phyloP scores from a whole-genome alignment of 2,113 vertebrate species.

The Miniopterus natalensis region DNA sequence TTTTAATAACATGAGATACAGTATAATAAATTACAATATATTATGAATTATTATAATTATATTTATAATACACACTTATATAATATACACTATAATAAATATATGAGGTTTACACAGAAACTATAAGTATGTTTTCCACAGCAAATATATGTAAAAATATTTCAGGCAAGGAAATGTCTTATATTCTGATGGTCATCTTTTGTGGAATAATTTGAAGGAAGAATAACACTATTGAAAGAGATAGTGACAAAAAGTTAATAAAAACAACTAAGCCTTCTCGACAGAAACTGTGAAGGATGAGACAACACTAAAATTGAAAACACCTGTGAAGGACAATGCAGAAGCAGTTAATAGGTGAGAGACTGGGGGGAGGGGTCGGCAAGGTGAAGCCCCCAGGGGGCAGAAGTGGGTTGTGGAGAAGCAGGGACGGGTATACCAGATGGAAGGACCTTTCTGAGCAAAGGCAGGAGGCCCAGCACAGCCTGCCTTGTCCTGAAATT shows the following conservation, averaged over 20 bases:
- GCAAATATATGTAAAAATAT: background rate
- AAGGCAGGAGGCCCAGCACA: background rate
- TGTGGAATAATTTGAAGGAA: background rate
- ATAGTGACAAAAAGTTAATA: background rate
- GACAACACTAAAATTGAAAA: background rate
- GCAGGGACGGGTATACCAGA: background rate
- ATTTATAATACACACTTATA: background rate
- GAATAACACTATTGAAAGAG: background rate
- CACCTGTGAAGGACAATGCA: background rate
- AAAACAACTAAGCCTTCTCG: background rate
- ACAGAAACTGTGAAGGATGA: background rate
- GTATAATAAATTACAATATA: background rate
- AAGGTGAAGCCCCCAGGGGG: background rate
- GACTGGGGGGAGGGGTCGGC: background rate
- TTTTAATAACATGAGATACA: background rate
- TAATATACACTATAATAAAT: background rate
- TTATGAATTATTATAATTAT: background rate
- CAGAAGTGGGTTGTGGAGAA: too few relatives aligned
- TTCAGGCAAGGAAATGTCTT: background rate
- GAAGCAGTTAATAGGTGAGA: background rate
- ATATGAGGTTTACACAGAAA: background rate
- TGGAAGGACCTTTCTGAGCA: background rate
- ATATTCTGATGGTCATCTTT: background rate
- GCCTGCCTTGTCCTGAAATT: background rate
- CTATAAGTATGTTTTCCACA: background rate